Base-by-base conservation (phyloP, 2,888 invertebrate genomes). In the Brenthis daphne region DNA sequence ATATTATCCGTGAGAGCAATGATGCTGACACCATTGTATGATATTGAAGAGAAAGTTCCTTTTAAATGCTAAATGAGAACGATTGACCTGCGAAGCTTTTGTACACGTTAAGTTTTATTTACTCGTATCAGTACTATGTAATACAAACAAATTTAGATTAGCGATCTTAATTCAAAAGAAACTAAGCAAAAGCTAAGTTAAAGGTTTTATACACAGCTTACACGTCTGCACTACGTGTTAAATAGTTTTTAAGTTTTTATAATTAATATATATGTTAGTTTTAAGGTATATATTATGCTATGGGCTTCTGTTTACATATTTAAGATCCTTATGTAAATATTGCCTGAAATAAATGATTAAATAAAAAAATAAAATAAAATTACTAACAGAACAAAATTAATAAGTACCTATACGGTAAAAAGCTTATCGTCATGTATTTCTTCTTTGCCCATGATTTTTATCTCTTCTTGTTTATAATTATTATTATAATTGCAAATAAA, bases 1-100 rank as follows among this genome's bases (percentile, higher is more conserved):
- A 71, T 77, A 74, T 78, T 76, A 77, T 76, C 74, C 75, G 71
- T 72, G 75, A 72, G 72, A 76, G 72, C 73, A 76, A 76, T 73
- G 73, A 75, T 69, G 68, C 64, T 75, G 75, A 76, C 76, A 75
- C 64, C 75, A 76, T 73, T 74, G 64, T 74, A 69, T 64, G 73
- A 73, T 69, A 74, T 76, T 75, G 53, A 68, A 76, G 75, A 73
- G 76, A 77, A 77, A 77, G 76, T 73, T 55, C 64, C 73, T 66
- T 71, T 71, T 69, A 66, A 71, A 71, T 67, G 66, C 24, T 66
- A 56, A 69, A 71, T 57, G 66, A 71, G 64, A 71, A 63, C 60
- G 63, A 47, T 64, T 72, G 51, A 65, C 61, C 67, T 65, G 61
- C 61, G 57, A 65, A 63, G 61, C 63, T 61, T 48, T 64, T 48